These are phyloP conservation scores for Micrasema minimum DNA, from an alignment of 1,140 invertebrate genomes.

Conservation along the genomic window DNA sequence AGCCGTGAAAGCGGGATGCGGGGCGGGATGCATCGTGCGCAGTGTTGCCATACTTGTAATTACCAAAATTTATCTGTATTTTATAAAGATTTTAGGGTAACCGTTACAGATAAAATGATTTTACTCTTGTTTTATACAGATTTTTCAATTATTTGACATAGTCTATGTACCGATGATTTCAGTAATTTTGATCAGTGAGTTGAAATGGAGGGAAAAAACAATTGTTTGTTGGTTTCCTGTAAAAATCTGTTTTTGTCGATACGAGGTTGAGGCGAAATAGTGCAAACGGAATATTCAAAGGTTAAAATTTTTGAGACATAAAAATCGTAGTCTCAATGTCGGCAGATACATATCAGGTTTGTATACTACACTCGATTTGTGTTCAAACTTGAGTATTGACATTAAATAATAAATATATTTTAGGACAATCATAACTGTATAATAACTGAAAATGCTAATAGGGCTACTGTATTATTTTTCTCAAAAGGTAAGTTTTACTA, in stretches of 20 bases:
- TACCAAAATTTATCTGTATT: constrained; percentile 25
- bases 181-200: constrained; percentile 19
- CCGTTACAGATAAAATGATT: constrained; percentile 10
- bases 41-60: constrained; percentile 21
- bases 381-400: constrained; percentile 5
- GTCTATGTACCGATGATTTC: constrained; percentile 28
- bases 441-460: constrained; percentile 4
- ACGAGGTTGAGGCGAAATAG: no score
- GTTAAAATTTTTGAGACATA: constrained; percentile 15
- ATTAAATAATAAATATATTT: constrained; percentile 8
- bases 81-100: constrained; percentile 29
- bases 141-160: constrained; percentile 28
- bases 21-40: constrained; percentile 37
- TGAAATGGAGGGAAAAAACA: no score
- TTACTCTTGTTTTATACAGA: constrained; percentile 24
- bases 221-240: no score
- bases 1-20: constrained; percentile 25
- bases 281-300: constrained; percentile 15
- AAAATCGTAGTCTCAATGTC: constrained; percentile 2
- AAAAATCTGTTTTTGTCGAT: no score
- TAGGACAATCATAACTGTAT: constrained; percentile 9
- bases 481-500: constrained; percentile 5
- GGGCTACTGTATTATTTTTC: constrained; percentile 2
- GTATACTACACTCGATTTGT: constrained; percentile 7
- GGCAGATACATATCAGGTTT: constrained; percentile 12